Base-by-base conservation (phyloP, 2,113 vertebrate species). In the Hyaena hyaena region DNA sequence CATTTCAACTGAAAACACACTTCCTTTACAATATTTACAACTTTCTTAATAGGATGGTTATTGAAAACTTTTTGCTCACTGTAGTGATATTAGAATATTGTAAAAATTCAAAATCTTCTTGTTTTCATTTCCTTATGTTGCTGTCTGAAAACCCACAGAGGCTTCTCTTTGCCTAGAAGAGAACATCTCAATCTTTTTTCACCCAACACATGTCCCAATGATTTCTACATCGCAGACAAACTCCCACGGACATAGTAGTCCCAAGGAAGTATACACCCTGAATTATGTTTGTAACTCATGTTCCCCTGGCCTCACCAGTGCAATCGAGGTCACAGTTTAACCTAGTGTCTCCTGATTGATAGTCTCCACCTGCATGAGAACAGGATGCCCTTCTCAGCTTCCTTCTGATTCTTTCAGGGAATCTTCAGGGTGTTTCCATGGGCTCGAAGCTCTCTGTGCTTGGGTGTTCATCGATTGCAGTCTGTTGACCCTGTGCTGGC, bases 41-140 rank as follows among this genome's bases (percentile, higher is more conserved):
- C 63, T 93, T 93, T 96, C 73, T 87, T 95, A 93, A 92, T 76
- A 88, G 53, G 55, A 86, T n/a, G 73, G 81, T 83, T 96, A 91
- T 90, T 95, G 48, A 48, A 90, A 97, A 97, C 73, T 12, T 43
- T 97, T 92, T 92, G 76, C 83, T 93, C 63, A 65, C 63, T 80
- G 23, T 50, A 82, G 92, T 90, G 68, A 65, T 61, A 61, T 58
- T 92, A 79, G 69, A 92, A 96, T 95, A 71, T 26, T 21, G 3
- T 90, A 81, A 88, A 80, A 91, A 68, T 79, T 83, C 66, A 82
- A 19, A 39, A 81, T 85, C 23, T 31, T 93, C 23, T 61, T 83
- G 1, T 90, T 95, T 87, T 95, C 14, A 12, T 76, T 48, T 82
- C 9, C n/a, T 90, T 7, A 8, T 4, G 71, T 92, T 24, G 55